A percentile compares a stretch with the other conserved stretches of the same genome.
Conservation (phyloP, 2,797 vertebrate genomes). For the Linurgus olivaceus region DNA sequence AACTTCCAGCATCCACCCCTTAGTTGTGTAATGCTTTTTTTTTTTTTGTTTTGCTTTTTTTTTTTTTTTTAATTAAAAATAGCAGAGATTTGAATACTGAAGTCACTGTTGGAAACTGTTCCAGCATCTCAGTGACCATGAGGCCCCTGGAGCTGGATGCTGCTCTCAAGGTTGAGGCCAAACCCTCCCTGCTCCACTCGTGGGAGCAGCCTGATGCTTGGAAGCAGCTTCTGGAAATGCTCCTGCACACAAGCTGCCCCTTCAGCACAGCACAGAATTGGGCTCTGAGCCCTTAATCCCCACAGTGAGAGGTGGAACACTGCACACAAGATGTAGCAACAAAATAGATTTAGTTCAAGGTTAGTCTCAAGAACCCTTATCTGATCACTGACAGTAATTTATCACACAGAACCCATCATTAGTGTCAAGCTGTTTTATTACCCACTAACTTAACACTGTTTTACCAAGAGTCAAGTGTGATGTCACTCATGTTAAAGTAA, state of each 20-base stretch:
- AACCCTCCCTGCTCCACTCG: neutral
- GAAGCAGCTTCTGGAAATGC: conserved; percentile 35
- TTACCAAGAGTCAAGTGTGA: conserved; percentile 73
- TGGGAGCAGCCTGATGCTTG: conserved; percentile 33
- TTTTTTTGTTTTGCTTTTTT: neutral
- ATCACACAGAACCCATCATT: conserved; percentile 73
- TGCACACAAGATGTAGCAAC: conserved; percentile 47
- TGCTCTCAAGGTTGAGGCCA: neutral
- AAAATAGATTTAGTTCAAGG: conserved; percentile 67
- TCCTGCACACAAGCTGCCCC: neutral
- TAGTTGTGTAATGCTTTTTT: neutral
- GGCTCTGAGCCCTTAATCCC: conserved; percentile 55
- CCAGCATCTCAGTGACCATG: neutral
- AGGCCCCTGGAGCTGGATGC: neutral
- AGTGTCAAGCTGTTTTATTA: conserved; percentile 74
- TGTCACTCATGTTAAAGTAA: conserved; percentile 72
- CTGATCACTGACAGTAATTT: conserved; percentile 75
- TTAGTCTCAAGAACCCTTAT: conserved; percentile 70
- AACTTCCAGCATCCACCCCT: neutral
- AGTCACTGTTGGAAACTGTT: conserved; percentile 17
- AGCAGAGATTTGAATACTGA: neutral
- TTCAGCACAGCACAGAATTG: neutral
- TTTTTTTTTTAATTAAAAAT: neutral
- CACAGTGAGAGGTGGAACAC: neutral
- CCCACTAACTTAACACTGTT: conserved; percentile 73